These are phyloP conservation scores for Eleutherodactylus coqui DNA, from an alignment of 2,797 vertebrate genomes.

Conservation along the genomic window DNA sequence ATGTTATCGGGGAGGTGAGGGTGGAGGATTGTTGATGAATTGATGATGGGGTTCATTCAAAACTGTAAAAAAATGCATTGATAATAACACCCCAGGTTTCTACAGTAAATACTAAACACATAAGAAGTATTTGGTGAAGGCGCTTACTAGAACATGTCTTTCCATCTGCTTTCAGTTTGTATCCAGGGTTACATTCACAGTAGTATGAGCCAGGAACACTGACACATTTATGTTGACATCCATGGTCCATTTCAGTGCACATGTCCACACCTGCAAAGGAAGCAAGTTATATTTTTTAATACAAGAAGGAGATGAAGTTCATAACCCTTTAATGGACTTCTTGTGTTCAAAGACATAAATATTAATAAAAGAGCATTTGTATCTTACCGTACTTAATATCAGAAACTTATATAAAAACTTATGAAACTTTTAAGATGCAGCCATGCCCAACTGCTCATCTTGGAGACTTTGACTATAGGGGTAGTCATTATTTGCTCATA, in stretches of 20 bases:
- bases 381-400: not conserved
- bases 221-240: constrained; percentile 91
- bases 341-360: not conserved
- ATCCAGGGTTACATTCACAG: constrained; percentile 87
- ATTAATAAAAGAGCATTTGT: not conserved
- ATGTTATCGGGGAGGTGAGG: no score
- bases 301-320: not conserved
- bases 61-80: not conserved
- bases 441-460: not conserved
- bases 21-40: no score
- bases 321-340: not conserved
- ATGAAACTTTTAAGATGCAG: no score
- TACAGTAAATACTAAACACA: not conserved
- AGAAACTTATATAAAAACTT: not conserved
- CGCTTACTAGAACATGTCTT: constrained; percentile 87
- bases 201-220: constrained; percentile 83
- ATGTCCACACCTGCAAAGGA: constrained; percentile 81
- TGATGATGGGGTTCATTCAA: not conserved
- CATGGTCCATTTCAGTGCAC: constrained; percentile 83
- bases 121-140: not conserved
- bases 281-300: not conserved
- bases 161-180: constrained; percentile 83
- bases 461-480: not conserved
- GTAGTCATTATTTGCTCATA: not conserved
- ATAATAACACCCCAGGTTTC: not conserved